These are phyloP conservation scores for Cheilosia vernalis DNA, from an alignment of 2,888 invertebrate genomes.

Conservation along the genomic window DNA sequence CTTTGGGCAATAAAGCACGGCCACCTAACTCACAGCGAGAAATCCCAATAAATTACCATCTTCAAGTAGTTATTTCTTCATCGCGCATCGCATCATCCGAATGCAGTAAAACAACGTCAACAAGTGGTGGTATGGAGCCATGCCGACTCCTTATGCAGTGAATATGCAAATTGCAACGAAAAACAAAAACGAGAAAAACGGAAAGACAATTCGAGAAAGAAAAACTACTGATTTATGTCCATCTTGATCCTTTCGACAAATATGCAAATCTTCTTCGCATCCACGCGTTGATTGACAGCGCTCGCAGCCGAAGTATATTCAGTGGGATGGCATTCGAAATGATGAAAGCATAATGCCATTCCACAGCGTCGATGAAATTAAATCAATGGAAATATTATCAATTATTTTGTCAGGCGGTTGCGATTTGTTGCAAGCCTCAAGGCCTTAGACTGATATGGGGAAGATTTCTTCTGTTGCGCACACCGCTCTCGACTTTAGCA, in stretches of 20 bases:
- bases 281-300: slow-evolving; percentile 56
- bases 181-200: background rate
- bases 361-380: slow-evolving; percentile 48
- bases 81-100: slow-evolving; percentile 56
- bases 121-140: slow-evolving; percentile 38
- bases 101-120: slow-evolving; percentile 58
- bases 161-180: slow-evolving; percentile 65
- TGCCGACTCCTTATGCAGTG: slow-evolving; percentile 57
- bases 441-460: slow-evolving; percentile 18
- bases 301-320: slow-evolving; percentile 38
- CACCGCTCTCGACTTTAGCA: slow-evolving; percentile 35
- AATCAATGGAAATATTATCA: slow-evolving; percentile 70
- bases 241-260: slow-evolving; percentile 70
- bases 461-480: slow-evolving; percentile 17
- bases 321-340: slow-evolving; percentile 45
- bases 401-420: slow-evolving; percentile 66
- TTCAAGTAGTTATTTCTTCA: slow-evolving; percentile 67
- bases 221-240: slow-evolving; percentile 63
- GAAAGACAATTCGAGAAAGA: slow-evolving; percentile 30
- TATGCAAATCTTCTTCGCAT: slow-evolving; percentile 65
- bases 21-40: slow-evolving; percentile 41
- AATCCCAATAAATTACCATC: slow-evolving; percentile 71
- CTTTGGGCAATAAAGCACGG: slow-evolving; percentile 57
- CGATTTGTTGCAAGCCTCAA: slow-evolving; percentile 46
- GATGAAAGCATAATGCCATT: slow-evolving; percentile 36